A percentile compares a stretch with the other conserved stretches of the same genome.
Evolutionary conservation across 2,113 vertebrate genomes (phyloP).

Genomic region (Suricata suricatta): DNA sequence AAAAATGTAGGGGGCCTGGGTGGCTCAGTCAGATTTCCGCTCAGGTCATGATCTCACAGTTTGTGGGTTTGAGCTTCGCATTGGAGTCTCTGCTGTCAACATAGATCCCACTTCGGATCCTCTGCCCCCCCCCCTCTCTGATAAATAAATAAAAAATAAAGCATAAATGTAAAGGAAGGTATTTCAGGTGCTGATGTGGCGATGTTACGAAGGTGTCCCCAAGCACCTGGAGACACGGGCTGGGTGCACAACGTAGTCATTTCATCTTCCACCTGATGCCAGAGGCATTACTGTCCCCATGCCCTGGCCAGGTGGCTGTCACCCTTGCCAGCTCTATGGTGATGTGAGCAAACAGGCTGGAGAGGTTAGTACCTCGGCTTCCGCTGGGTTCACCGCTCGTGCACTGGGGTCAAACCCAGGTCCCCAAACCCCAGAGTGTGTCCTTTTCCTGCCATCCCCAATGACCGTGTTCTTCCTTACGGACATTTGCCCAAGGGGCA

Average conservation of each 20-base stretch:
- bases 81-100: no score
- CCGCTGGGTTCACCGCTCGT: no score
- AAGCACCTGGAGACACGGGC: fast-evolving
- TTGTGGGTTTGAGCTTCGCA: no score
- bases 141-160: no score
- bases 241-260: not conserved
- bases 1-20: not conserved
- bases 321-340: fast-evolving
- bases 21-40: no score
- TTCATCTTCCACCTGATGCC: not conserved
- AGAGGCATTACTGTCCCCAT: not conserved
- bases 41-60: no score
- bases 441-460: not conserved
- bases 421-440: not conserved
- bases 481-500: not conserved
- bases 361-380: not conserved
- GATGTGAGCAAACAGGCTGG: not conserved
- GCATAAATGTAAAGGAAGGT: not conserved
- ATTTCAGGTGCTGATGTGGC: not conserved
- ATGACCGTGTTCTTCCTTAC: not conserved
- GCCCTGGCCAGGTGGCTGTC: not conserved
- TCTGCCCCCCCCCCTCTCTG: no score
- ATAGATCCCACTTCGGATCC: no score
- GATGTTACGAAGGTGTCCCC: not conserved
- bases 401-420: not conserved